Evolutionary conservation across 2,797 vertebrate species (phyloP).

Genomic region (Tachyglossus aculeatus): DNA sequence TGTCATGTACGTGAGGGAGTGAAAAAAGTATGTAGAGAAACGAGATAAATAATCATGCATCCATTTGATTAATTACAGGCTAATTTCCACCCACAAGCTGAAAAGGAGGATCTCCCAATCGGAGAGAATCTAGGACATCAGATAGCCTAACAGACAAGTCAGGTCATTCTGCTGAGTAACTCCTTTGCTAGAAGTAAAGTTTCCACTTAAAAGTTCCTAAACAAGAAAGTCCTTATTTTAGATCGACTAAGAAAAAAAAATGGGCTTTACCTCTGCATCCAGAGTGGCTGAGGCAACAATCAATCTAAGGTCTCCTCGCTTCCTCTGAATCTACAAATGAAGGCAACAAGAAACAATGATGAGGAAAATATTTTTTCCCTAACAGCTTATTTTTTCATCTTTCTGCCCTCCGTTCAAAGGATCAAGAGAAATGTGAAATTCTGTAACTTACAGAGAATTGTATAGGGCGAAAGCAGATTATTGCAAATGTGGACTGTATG

Average conservation of each 20-base stretch:
- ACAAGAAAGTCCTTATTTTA: not conserved
- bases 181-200: conserved; percentile 2
- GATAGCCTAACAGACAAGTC: not conserved
- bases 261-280: conserved; percentile 90
- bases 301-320: conserved; percentile 90
- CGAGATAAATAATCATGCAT: conserved; percentile 6
- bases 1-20: not conserved
- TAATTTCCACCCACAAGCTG: conserved; percentile 25
- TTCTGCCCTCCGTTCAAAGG: too few species aligned
- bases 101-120: conserved; percentile 16
- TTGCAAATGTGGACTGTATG: too few species aligned
- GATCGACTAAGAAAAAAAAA: not conserved
- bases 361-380: conserved; percentile 6
- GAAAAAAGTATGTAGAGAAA: conserved; percentile 10
- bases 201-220: not conserved
- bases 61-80: conserved; percentile 18
- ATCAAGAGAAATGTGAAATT: too few species aligned
- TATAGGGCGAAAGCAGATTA: too few species aligned
- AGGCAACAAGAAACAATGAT: conserved; percentile 12
- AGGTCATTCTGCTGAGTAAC: not conserved
- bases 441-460: too few species aligned
- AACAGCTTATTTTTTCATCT: too few species aligned
- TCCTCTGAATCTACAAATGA: conserved; percentile 89
- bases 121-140: conserved; percentile 32
- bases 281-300: conserved; percentile 96